Base-by-base conservation (phyloP, 2,797 vertebrate species). In the Sciurus carolinensis region DNA sequence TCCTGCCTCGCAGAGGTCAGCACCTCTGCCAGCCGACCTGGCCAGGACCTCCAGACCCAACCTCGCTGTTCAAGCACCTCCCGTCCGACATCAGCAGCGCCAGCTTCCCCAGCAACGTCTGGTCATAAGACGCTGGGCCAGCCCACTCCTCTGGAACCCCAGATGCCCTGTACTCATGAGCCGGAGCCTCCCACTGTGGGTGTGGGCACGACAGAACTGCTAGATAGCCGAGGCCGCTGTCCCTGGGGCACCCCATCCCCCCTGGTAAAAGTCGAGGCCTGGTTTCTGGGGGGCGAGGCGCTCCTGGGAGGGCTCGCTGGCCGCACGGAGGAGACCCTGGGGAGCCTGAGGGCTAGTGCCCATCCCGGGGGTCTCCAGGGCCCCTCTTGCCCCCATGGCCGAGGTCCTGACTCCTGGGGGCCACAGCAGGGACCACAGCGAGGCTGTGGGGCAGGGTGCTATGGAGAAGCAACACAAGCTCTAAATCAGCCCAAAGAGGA, bases 401-500 rank as follows among this genome's bases (percentile, higher is more conserved):
- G n/a, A 15, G 15, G 54, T 7, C 44, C 36, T 2, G 8, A 30
- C 91, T 52, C 10, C 1, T 0, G 14, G 4, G 44, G 18, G 33
- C 47, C 18, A 5, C 9, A 13, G 64, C 5, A 1, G 0, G 2
- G 0, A 3, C 36, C 0, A 0, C n/a, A 0, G 7, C 39, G 4
- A 5, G 0, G 54, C 17, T 81, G 33, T 24, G 91, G 91, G 47
- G 12, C 64, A 54, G 33, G 42, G 73, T 92, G 79, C 36, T 4
- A 92, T 66, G 2, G 44, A 67, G 96, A 90, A 95, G 95, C 95
- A 36, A 80, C 79, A 44, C 77, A 91, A 67, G 52, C 90, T 64
- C 97, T 94, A 97, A 96, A 97, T 93, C 95, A 97, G 87, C 33
- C 42, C 66, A 7, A 77, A 97, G 96, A 96, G 88, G 96, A 93